These are phyloP conservation scores for Tolypeutes matacus DNA, from an alignment of 2,797 vertebrate species.

Conservation along the genomic window DNA sequence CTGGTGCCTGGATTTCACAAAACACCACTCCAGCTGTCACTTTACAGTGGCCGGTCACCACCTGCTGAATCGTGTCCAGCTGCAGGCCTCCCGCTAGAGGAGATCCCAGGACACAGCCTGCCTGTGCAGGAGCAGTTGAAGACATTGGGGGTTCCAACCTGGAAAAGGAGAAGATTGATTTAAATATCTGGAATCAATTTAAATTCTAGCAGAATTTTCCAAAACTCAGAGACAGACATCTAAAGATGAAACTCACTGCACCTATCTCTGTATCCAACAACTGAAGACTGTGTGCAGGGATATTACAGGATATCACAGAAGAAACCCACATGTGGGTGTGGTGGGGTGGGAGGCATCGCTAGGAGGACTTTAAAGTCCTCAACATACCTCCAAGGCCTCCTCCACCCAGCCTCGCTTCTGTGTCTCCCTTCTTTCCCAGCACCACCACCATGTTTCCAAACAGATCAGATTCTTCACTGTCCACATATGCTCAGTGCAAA, in stretches of 20 bases:
- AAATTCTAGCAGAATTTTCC: background rate
- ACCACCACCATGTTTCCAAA: background rate
- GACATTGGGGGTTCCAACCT: background rate
- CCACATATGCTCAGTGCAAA: background rate
- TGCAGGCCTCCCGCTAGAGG: background rate
- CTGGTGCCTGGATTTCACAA: background rate
- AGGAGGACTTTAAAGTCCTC: background rate
- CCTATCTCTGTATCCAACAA: background rate
- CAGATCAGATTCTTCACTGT: background rate
- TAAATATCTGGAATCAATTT: background rate
- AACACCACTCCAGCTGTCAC: background rate
- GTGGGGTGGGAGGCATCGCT: background rate
- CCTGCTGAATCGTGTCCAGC: background rate
- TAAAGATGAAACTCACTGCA: background rate
- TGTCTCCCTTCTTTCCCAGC: background rate
- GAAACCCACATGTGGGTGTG: background rate
- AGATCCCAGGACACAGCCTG: background rate
- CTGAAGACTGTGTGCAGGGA: rapidly evolving
- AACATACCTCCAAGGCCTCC: background rate
- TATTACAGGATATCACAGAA: background rate
- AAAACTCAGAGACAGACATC: background rate
- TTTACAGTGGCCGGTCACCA: no score
- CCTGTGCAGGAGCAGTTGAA: background rate
- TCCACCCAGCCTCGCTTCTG: background rate
- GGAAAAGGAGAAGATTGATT: background rate